Evolutionary conservation across 2,888 invertebrate genomes (phyloP).

Genomic region (Neria commutata): DNA sequence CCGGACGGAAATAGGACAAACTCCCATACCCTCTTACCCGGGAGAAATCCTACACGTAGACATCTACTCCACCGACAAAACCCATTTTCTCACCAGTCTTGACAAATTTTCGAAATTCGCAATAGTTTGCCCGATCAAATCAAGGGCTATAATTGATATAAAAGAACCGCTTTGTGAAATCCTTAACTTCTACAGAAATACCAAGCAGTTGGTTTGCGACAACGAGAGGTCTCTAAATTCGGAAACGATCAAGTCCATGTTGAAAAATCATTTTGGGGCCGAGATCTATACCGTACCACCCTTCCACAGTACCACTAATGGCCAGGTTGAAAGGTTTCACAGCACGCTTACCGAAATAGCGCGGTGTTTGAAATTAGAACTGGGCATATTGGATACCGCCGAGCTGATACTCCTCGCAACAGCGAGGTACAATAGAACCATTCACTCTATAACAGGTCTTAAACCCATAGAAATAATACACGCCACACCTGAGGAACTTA

Average conservation of each 20-base stretch:
- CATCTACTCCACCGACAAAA: conserved; percentile 21
- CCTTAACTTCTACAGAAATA: conserved; percentile 10
- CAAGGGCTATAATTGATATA: conserved; percentile 6
- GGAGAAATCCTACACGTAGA: conserved; percentile 24
- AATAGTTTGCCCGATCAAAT: conserved; percentile 7
- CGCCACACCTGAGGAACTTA: conserved; percentile 17
- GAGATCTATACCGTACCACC: conserved; percentile 14
- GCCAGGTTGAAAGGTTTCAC: conserved; percentile 30
- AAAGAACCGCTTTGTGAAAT: conserved; percentile 9
- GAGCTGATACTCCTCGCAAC: conserved; percentile 26
- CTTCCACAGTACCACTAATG: conserved; percentile 21
- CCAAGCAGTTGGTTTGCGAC: conserved; percentile 11
- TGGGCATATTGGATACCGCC: conserved; percentile 19
- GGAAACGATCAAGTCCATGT: conserved; percentile 16
- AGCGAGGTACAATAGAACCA: no score
- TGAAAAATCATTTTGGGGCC: conserved; percentile 15
- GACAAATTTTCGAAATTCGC: conserved; percentile 23
- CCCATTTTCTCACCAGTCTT: conserved; percentile 18
- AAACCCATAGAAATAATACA: conserved; percentile 29
- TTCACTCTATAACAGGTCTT: conserved; percentile 24
- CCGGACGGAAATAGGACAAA: conserved; percentile 17
- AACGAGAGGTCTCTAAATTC: conserved; percentile 24
- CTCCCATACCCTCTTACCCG: conserved; percentile 25
- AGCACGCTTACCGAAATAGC: conserved; percentile 31
- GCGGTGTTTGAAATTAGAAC: conserved; percentile 27